Percentiles rank a stretch among this genome's conserved stretches.
These are phyloP conservation scores for Rallus limicola DNA, from an alignment of 2,113 vertebrate species.

Conservation along the genomic window DNA sequence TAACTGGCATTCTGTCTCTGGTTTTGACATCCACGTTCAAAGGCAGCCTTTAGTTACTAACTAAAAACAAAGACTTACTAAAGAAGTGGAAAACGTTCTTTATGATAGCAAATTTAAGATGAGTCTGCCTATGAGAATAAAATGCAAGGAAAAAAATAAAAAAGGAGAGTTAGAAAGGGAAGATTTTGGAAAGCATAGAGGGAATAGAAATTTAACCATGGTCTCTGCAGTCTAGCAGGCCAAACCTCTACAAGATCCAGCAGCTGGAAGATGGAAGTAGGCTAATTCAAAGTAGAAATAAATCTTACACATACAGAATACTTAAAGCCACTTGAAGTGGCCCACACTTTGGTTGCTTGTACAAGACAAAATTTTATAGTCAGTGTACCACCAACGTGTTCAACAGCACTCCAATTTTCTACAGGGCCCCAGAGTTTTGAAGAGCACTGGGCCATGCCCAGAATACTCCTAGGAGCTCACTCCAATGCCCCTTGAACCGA, in stretches of 20 bases:
- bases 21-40: not conserved
- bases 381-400: not conserved
- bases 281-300: not conserved
- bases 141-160: not conserved
- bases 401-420: not conserved
- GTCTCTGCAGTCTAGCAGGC: not conserved
- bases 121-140: not conserved
- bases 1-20: not conserved
- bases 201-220: not conserved
- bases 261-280: not conserved
- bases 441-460: not conserved
- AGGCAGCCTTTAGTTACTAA: not conserved
- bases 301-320: not conserved
- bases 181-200: not conserved
- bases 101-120: not conserved
- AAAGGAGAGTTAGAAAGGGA: not conserved
- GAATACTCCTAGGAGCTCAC: not conserved
- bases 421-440: not conserved
- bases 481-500: not conserved
- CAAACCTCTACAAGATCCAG: not conserved
- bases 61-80: not conserved
- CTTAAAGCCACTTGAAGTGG: not conserved
- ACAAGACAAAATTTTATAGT: not conserved
- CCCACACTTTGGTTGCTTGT: not conserved
- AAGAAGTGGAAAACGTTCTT: not conserved